Conservation (phyloP, 2,113 vertebrate genomes). For the Stictonetta naevosa region DNA sequence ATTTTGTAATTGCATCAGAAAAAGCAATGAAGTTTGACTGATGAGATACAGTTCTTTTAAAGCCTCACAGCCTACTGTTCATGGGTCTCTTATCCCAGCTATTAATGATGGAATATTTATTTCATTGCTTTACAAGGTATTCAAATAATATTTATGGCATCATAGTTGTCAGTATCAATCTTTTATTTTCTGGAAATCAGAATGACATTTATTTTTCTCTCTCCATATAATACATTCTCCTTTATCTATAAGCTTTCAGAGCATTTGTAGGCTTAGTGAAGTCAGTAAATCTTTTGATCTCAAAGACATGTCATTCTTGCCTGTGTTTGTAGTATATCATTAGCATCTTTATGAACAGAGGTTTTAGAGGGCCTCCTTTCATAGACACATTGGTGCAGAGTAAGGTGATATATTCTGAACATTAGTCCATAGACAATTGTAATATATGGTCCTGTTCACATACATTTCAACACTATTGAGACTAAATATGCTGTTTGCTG, state of each 20-base stretch:
- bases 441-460: neutral
- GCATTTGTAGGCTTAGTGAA: neutral
- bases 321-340: neutral
- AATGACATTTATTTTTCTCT: neutral
- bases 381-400: neutral
- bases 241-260: neutral
- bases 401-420: neutral
- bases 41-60: constrained; percentile 7
- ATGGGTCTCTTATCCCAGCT: neutral
- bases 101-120: constrained; percentile 12
- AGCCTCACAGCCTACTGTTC: neutral
- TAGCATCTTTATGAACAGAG: neutral
- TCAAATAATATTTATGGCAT: neutral
- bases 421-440: neutral
- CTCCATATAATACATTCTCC: neutral
- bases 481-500: neutral
- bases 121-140: neutral
- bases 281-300: neutral
- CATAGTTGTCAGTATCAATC: neutral
- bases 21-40: constrained; percentile 32
- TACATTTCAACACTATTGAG: neutral
- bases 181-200: neutral
- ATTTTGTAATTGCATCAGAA: constrained; percentile 44
- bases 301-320: neutral
- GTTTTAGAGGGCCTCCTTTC: neutral